Evolutionary conservation across 2,797 vertebrate species (phyloP).

Genomic region (Loriculus beryllinus): DNA sequence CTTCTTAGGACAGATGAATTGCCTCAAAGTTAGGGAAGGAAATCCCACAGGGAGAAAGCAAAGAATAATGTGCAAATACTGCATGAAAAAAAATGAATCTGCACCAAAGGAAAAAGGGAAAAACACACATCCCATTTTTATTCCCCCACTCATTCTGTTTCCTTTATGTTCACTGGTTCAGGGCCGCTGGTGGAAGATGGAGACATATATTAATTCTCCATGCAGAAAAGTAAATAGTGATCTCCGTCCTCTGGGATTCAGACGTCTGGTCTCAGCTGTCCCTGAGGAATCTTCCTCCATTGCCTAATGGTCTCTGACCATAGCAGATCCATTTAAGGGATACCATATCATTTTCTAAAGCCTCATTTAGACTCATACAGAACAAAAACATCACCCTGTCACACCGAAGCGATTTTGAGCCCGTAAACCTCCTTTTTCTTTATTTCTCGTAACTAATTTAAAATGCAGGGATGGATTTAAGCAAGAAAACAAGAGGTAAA

Average conservation of each 20-base stretch:
- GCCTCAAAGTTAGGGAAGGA: slow-evolving; percentile 44
- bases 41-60: slow-evolving; percentile 46
- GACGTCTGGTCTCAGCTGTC: slow-evolving; percentile 72
- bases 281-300: slow-evolving; percentile 61
- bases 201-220: slow-evolving; percentile 78
- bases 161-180: slow-evolving; percentile 58
- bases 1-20: slow-evolving; percentile 61
- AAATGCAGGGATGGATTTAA: slow-evolving; percentile 57
- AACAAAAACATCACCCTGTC: slow-evolving; percentile 63
- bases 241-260: slow-evolving; percentile 51
- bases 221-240: slow-evolving; percentile 76
- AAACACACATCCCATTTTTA: slow-evolving; percentile 33
- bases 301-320: slow-evolving; percentile 72
- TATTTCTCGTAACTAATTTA: slow-evolving; percentile 65
- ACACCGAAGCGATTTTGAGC: slow-evolving; percentile 31
- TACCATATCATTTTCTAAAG: slow-evolving; percentile 64
- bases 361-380: slow-evolving; percentile 68
- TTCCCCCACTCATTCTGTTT: slow-evolving; percentile 60
- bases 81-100: slow-evolving; percentile 39
- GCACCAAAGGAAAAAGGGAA: slow-evolving; percentile 54
- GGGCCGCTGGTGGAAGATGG: slow-evolving; percentile 69
- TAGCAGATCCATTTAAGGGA: slow-evolving; percentile 64
- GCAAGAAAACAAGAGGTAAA: slow-evolving; percentile 18
- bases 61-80: slow-evolving; percentile 63
- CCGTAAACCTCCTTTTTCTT: slow-evolving; percentile 20